phyloP scores from a whole-genome alignment of 2,797 vertebrate species.

The Sphenodon punctatus region DNA sequence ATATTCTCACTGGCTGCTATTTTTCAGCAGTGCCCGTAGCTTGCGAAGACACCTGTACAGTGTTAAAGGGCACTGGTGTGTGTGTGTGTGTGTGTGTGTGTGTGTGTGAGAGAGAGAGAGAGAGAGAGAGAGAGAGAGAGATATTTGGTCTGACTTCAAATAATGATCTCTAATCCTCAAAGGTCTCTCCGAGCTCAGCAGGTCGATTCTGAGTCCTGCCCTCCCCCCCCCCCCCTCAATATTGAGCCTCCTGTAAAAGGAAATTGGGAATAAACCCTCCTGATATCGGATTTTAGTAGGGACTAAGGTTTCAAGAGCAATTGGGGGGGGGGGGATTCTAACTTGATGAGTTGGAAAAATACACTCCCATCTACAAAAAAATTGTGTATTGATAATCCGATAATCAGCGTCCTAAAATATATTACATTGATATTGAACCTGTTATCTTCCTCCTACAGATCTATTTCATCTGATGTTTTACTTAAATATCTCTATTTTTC shows the following conservation, averaged over 20 bases:
- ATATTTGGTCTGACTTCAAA: not conserved
- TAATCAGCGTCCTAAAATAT: too few relatives aligned
- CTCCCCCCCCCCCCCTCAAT: not conserved
- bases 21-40: not conserved
- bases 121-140: too few relatives aligned
- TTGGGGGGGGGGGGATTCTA: too few relatives aligned
- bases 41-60: slow-evolving; percentile 32
- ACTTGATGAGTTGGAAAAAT: not conserved
- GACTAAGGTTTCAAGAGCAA: too few relatives aligned
- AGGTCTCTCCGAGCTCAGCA: not conserved
- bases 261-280: not conserved
- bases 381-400: not conserved
- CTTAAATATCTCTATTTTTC: not conserved
- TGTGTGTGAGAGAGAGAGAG: too few relatives aligned
- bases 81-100: not conserved
- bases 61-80: not conserved
- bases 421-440: not conserved
- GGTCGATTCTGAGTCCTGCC: not conserved
- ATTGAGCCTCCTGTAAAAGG: too few relatives aligned
- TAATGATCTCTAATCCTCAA: not conserved
- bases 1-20: not conserved
- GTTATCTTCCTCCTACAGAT: not conserved
- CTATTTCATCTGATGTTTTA: not conserved
- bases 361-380: not conserved
- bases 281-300: not conserved